Evolutionary conservation across 2,797 vertebrate species (phyloP), one percentile per base, ranked within the genome.

Genomic region (Chaetophractus vellerosus): DNA sequence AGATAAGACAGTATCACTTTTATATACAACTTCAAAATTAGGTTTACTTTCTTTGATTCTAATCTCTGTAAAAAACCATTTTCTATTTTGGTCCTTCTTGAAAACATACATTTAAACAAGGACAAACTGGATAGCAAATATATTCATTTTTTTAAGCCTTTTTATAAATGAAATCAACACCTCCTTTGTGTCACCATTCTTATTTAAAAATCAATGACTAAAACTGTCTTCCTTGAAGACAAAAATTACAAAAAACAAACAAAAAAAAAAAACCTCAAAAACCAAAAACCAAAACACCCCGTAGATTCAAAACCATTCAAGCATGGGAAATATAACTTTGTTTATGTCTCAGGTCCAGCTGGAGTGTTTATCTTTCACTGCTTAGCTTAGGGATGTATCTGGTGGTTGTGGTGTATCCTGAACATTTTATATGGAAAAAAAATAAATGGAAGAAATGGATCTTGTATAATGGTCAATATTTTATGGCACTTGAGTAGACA

Each of bases 11-110:
- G 6, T 36, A 82, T 72, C 8, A 38, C 1, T 83, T 78, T 91
- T 68, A 82, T 78, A 38, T 11, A 84, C 48, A 82, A 81, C 38
- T 82, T 93, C 3, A 68, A 85, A 81, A 89, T 88, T 79, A 82
- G 24, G 64, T 91, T 55, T 91, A 50, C n/a, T 85, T 76, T 84
- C 23, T 57, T 93, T 68, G n/a, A 38, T 78, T 97, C 68, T 64
- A 9, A 88, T 59, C 12, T 93, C 68, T 88, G 10, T 61, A 45
- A 76, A 87, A 82, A 41, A 4, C 14, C 23, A 0, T 78, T 89
- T 86, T 93, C 50, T 63, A 23, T 86, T 91, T 95, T 75, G 59
- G 72, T 66, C 78, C 52, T 33, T 68, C 66, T 74, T 81, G 26
- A 85, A 61, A 78, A 23, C 9, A 90, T 88, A 64, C 12, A 64